Conservation (phyloP, 2,888 invertebrate species). For the Alviniconcha strummeri region DNA sequence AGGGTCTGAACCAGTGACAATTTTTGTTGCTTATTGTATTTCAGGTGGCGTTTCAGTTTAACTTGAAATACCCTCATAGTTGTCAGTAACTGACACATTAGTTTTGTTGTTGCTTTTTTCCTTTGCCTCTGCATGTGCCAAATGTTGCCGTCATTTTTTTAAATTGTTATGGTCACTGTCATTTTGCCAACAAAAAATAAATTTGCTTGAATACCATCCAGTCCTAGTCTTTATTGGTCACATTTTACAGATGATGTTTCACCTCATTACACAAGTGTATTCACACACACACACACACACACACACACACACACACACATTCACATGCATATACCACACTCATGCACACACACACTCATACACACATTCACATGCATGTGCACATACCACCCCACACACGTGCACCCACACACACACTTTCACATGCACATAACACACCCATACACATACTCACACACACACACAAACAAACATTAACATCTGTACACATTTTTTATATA, state of each 20-base stretch:
- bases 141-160: neutral
- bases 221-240: neutral
- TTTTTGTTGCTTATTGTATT: no score
- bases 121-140: slow-evolving; percentile 15
- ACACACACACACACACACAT: slow-evolving; percentile 4
- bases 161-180: neutral
- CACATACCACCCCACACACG: no score
- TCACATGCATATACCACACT: neutral
- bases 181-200: slow-evolving; percentile 19
- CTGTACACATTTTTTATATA: neutral
- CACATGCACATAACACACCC: neutral
- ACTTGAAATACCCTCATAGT: no score
- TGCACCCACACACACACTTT: no score
- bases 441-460: neutral
- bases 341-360: neutral
- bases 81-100: neutral
- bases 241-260: no score
- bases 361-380: no score
- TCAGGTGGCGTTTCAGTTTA: no score
- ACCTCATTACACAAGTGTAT: no score
- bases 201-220: neutral
- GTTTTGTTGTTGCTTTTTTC: neutral
- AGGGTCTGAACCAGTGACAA: no score
- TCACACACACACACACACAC: neutral
- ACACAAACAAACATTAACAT: neutral